A percentile compares a stretch with the other conserved stretches of the same genome.
Conservation (phyloP, 2,797 vertebrate species). For the Hirundo rustica region DNA sequence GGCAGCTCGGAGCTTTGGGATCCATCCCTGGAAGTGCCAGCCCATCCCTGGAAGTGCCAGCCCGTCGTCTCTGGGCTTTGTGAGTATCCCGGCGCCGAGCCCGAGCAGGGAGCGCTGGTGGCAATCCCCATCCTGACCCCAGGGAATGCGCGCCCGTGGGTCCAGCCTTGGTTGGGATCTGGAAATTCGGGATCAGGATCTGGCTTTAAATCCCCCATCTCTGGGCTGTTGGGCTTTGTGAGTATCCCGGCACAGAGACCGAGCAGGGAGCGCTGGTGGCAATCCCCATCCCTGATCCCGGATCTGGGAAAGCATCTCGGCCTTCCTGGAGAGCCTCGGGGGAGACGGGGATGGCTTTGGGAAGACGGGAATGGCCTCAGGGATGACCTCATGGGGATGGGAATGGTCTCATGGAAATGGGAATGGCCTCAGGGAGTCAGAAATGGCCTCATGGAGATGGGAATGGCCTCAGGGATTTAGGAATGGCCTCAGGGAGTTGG, state of each 20-base stretch:
- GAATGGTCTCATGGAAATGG: fast-evolving
- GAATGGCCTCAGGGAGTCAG: fast-evolving
- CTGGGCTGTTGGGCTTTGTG: background rate
- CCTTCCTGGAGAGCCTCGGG: background rate
- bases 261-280: fast-evolving
- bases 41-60: background rate
- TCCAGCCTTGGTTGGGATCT: fast-evolving
- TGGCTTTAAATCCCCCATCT: background rate
- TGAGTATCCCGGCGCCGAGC: fast-evolving
- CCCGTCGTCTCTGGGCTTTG: fast-evolving
- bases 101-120: fast-evolving
- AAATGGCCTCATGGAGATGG: too few relatives aligned
- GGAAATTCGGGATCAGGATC: background rate
- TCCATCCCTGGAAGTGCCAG: background rate
- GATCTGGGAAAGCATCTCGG: background rate
- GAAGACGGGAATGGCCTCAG: fast-evolving
- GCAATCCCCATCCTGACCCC: background rate
- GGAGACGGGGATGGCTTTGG: fast-evolving
- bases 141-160: fast-evolving
- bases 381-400: fast-evolving
- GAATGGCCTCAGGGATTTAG: fast-evolving
- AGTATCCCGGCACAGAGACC: fast-evolving
- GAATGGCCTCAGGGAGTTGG: fast-evolving
- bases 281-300: background rate
- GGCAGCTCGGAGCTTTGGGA: background rate